Evolutionary conservation across 1,140 invertebrate species (phyloP).

Genomic region (Apis dorsata): DNA sequence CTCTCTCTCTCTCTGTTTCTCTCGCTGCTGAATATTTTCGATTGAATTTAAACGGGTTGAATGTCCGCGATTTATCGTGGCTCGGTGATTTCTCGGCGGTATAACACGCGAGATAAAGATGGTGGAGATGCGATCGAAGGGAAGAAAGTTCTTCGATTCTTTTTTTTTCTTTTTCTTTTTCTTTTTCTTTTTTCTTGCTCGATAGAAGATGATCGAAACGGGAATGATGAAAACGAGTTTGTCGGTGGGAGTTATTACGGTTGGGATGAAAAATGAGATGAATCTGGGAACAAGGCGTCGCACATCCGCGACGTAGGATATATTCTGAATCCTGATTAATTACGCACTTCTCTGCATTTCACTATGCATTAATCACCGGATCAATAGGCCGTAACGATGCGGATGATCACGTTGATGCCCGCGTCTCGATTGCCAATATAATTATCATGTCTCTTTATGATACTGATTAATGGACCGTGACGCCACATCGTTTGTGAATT

Average conservation of each 20-base stretch:
- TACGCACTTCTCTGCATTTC: conserved; percentile 34
- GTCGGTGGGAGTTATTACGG: not conserved
- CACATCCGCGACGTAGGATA: not conserved
- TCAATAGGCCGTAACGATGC: conserved; percentile 48
- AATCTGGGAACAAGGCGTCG: not conserved
- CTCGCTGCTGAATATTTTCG: not conserved
- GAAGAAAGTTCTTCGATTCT: too few relatives aligned
- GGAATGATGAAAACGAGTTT: not conserved
- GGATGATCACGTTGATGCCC: conserved; percentile 35
- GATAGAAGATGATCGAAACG: not conserved
- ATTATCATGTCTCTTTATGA: conserved; percentile 50
- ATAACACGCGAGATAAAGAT: not conserved
- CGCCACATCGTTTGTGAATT: conserved; percentile 31
- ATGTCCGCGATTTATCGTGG: not conserved
- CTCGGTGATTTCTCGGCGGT: not conserved
- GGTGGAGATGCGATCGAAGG: not conserved
- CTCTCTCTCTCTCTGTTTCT: too few relatives aligned
- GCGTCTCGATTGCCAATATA: conserved; percentile 48
- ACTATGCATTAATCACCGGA: conserved; percentile 41
- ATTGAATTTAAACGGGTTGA: not conserved
- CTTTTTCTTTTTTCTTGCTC: not conserved
- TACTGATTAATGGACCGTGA: conserved; percentile 51
- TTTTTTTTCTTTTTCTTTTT: not conserved
- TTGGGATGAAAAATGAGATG: not conserved
- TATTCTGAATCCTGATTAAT: conserved; percentile 45